Base-by-base conservation (phyloP, 2,888 invertebrate genomes). In the Scaptomyza cyrtandrae region DNA sequence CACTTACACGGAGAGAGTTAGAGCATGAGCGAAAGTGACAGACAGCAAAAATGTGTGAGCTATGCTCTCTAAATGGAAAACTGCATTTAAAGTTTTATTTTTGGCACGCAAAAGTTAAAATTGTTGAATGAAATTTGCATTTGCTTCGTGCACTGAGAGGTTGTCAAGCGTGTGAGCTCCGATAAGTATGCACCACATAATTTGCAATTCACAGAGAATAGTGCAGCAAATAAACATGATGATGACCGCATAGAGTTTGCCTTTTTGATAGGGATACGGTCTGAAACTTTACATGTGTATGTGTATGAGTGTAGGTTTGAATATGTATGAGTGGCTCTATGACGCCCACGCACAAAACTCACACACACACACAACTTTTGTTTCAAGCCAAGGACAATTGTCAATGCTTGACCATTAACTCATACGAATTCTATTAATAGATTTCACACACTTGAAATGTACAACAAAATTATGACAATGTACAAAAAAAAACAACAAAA, bases 141-240 rank as follows among this genome's bases (percentile, higher is more conserved):
- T 45, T 27, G 45, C 52, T 24, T 39, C 37, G n/a, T 14, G 37
- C 37, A 6, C n/a, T 7, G 14, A 35, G 35, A 35, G 35, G 13
- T 14, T 35, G 14, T 58, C 14, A 37, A 45, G 45, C 35, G 14
- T 10, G 14, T 10, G 4, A 7, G 48, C 66, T 60, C 81, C 68
- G 53, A 55, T 50, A 78, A 86, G 86, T 78, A 86, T 75, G 78
- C 82, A 70, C 35, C 65, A 56, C 1, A 29, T 2, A 27, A 16
- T 33, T 0, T 3, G 0, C 0, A 43, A n/a, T 29, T 16, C 2
- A 45, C 9, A 46, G 6, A 13, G 2, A 45, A 35, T 52, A 33
- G 33, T 13, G 35, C 29, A 39, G 14, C 13, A 13, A 33, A 10
- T 13, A 13, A 41, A 10, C 9, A 46, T 46, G n/a, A 41, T 68